Evolutionary conservation across 53 echinoderm and acorn worm species (phyloP), one percentile per base, ranked within the genome.

Genomic region (Echinometra lucunter): DNA sequence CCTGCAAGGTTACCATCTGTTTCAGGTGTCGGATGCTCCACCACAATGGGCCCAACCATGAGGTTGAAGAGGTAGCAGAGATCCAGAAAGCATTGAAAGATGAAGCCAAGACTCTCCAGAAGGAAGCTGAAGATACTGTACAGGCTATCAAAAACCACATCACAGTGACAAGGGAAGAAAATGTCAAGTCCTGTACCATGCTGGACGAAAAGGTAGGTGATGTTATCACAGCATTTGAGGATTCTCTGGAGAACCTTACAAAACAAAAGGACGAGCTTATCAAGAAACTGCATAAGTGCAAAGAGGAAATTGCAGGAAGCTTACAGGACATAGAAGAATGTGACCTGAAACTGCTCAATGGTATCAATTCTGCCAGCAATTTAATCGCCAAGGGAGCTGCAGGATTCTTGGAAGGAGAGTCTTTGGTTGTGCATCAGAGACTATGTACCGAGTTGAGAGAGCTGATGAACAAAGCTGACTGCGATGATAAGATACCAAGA

Each of bases 11-110:
- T 11, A 35, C 89, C 12, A 34, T 89, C 27, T 89, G 89, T 57
- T 89, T 89, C 57, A 16, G 89, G 11, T 89, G 89, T 32, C 89
- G 89, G 57, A 34, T 89, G 12, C 45, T 89, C 19, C 5, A 89
- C 37, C 89, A 89, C 58, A 53, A 19, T 57, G 58, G 37, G 6
- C 3, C 1, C 11, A 34, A 57, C 4, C 89, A 89, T 30, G 28
- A 89, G 58, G 49, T 89, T 23, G 58, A 25, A 30, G 89, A 89
- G 4, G 34, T 74, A 32, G 32, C 34, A 27, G 74, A 34, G 34
- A 34, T 74, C 35, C 74, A 74, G 28, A 74, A 74, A 35, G 8
- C 74, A 30, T 34, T 74, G 4, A 34, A 74, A 16, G 34, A 35
- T 37, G 10, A 74, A 74, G 37, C 74, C 9, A 37, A 35, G 3